A percentile compares a stretch with the other conserved stretches of the same genome.
Evolutionary conservation across 2,888 invertebrate genomes (phyloP).

Genomic region (Drosophila mercatorum): DNA sequence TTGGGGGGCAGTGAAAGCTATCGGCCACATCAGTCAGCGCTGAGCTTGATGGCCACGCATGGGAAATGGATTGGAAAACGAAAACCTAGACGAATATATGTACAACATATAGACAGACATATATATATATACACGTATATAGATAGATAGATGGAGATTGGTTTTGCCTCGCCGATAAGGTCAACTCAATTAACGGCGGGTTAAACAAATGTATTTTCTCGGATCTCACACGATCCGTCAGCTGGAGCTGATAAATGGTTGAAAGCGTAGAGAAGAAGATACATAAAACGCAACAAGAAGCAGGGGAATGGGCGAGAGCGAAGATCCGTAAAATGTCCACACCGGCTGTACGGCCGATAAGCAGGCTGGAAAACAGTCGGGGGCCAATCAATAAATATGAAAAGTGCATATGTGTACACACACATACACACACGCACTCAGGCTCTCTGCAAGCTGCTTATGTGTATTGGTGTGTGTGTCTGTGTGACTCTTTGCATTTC

Average conservation of each 20-base stretch:
- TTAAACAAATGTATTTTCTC: conserved; percentile 58
- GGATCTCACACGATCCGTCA: conserved; percentile 62
- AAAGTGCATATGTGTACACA: conserved; percentile 8
- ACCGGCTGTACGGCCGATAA: conserved; percentile 29
- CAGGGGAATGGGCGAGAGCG: too few species aligned
- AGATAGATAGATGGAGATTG: conserved; percentile 9
- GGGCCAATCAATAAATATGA: conserved; percentile 44
- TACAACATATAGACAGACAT: neutral
- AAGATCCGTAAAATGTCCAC: conserved; percentile 38
- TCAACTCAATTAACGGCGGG: conserved; percentile 72
- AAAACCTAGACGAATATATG: conserved; percentile 23
- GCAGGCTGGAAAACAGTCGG: conserved; percentile 31
- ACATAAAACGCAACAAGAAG: neutral
- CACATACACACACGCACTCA: neutral
- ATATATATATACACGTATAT: neutral
- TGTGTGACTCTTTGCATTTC: conserved; percentile 24
- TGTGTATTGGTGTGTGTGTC: neutral
- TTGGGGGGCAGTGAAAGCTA: conserved; percentile 47
- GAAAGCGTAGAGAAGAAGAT: conserved; percentile 24
- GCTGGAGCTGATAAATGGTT: conserved; percentile 52
- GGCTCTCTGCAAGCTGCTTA: neutral
- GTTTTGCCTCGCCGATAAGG: conserved; percentile 56
- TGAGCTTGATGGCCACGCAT: conserved; percentile 18
- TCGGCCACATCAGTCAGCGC: conserved; percentile 11
- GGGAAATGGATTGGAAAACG: conserved; percentile 46